Evolutionary conservation across 2,113 vertebrate species (phyloP), one percentile per base, ranked within the genome.

Genomic region (Mellivora capensis): DNA sequence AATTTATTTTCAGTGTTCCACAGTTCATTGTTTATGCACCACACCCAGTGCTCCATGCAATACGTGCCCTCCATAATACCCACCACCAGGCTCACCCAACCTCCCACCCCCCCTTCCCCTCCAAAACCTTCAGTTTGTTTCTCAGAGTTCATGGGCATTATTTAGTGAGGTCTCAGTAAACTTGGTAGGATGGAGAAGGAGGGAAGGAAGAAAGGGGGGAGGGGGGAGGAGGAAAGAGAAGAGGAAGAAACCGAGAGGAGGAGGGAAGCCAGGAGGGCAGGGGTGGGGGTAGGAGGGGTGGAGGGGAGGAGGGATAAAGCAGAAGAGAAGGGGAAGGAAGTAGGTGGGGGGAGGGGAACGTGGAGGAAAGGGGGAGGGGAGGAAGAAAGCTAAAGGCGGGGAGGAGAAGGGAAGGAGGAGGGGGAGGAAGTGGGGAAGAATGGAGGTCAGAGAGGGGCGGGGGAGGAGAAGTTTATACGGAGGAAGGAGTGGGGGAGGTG

Each of bases 231-330:
- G 29, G 31, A n/a, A n/a, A 59, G 14, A 64, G 39, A 14, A 37
- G 67, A 13, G 12, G 39, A 59, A 62, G 18, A 87, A 20, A 86
- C 47, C 59, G 27, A 15, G 34, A 52, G 64, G 37, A 62, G 25
- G 17, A n/a, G 67, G 62, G 11, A 31, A 7, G n/a, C n/a, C 21
- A 18, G 27, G 4, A n/a, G 11, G 14, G 29, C 47, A 42, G 47
- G n/a, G 5, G 14, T 25, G 12, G 18, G 12, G 17, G 42, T 29
- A 18, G 37, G 25, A 21, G 6, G 59, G 31, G 42, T 49, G 3
- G 11, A 4, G 27, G 7, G n/a, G 37, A 4, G 17, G 34, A 52
- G 29, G 9, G 9, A 3, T 0, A 1, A 14, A 7, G 20, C 62
- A 34, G 31, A 67, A 62, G n/a, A 57, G 74, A n/a, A 77, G 42